Conservation (phyloP, 1,140 invertebrate genomes). For the Hestina assimilis region DNA sequence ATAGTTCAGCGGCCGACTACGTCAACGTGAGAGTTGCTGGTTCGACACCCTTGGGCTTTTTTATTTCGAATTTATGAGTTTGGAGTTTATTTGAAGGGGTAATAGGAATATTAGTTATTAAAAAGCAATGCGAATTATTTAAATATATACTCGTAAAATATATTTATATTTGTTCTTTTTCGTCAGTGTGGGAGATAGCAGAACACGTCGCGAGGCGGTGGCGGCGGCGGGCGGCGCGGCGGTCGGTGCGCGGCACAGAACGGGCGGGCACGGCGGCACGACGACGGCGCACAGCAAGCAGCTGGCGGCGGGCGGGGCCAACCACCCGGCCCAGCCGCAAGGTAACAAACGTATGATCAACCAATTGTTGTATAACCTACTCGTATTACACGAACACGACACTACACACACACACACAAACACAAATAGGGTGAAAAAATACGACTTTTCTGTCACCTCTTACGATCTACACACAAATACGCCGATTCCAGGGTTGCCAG, state of each 20-base stretch:
- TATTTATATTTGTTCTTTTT: too few species aligned
- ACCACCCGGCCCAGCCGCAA: slow-evolving; percentile 83
- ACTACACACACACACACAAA: slow-evolving; percentile 13
- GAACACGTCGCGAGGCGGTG: slow-evolving; percentile 53
- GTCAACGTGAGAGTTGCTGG: too few species aligned
- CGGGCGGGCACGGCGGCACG: slow-evolving; percentile 60
- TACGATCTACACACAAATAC: too few species aligned
- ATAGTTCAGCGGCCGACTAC: too few species aligned
- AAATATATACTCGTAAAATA: too few species aligned
- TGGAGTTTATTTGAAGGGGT: too few species aligned
- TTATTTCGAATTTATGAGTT: too few species aligned
- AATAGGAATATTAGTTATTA: too few species aligned
- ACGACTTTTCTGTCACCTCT: too few species aligned
- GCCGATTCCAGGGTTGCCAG: too few species aligned
- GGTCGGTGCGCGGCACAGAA: slow-evolving; percentile 44
- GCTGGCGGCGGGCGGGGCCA: slow-evolving; percentile 81
- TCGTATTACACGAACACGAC: slow-evolving; percentile 11
- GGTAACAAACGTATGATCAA: slow-evolving; percentile 79
- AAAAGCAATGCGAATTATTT: too few species aligned
- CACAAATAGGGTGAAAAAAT: not conserved
- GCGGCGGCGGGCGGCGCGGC: slow-evolving; percentile 46
- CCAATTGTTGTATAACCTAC: slow-evolving; percentile 59
- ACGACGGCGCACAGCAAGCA: slow-evolving; percentile 90
- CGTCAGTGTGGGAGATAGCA: slow-evolving; percentile 65
- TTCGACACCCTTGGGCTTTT: too few species aligned